Evolutionary conservation across 2,797 vertebrate species (phyloP), one percentile per base, ranked within the genome.

Genomic region (Sphaeramia orbicularis): DNA sequence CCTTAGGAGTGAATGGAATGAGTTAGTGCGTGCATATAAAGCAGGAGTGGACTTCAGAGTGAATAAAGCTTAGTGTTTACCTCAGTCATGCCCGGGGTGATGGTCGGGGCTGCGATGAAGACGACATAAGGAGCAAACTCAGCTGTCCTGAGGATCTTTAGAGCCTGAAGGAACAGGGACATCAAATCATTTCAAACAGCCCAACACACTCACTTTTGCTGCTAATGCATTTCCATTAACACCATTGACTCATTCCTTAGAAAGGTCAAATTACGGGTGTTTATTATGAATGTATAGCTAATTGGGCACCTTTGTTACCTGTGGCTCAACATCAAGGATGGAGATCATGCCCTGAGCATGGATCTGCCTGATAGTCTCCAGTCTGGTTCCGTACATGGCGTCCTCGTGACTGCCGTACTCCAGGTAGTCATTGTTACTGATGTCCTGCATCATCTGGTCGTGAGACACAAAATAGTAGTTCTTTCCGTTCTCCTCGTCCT

Each of bases 371-470:
- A 99, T 99, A 19, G 98, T 99, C 94, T 99, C 97, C 93, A 99
- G 94, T 89, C 98, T 95, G 81, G 98, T 99, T 16, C 97, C 98
- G 2, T 99, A 99, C 98, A 99, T 99, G 62, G 98, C 97, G 74
- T 99, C 98, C 90, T 99, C 98, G 0, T 99, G 98, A 93, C 98
- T 99, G 91, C 98, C 97, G 2, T 99, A 99, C 90, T 99, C 98
- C 93, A 99, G 94, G 91, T 99, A 99, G 78, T 99, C 98, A n/a
- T 99, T 99, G 93, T 98, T 99, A 81, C 98, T 98, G 94, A 99
- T 99, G 95, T 99, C 98, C 93, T 99, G 97, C 98, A 99, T 99
- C 97, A 99, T 99, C 95, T 99, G 98, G 90, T 99, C 98, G 42
- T 99, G 98, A 54, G 96, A 96, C 86, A 99, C 98, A 88, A 99